Percentiles rank a stretch among this genome's conserved stretches.
These are phyloP conservation scores for Aulostomus chinensis DNA, from an alignment of 2,797 vertebrate species.

Conservation along the genomic window DNA sequence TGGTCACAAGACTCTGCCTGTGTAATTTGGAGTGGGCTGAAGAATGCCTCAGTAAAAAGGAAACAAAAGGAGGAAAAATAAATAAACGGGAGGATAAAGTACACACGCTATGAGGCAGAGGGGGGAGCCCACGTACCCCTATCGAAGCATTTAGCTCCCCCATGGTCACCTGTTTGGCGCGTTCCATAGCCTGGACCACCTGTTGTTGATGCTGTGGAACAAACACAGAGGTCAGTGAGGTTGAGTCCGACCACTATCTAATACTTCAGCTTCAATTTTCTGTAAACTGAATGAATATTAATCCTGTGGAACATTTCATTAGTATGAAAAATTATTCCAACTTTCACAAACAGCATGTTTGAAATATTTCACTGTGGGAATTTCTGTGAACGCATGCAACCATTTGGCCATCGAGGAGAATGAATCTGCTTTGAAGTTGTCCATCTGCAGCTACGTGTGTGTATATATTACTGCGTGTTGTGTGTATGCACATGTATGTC, in stretches of 20 bases:
- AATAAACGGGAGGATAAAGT: constrained; percentile 71
- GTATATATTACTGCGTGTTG: constrained; percentile 4
- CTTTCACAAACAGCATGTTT: constrained; percentile 6
- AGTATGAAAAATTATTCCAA: constrained; percentile 10
- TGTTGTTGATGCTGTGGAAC: constrained; percentile 90
- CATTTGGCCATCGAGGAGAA: constrained; percentile 20
- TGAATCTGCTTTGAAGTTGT: constrained; percentile 27
- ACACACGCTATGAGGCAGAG: constrained; percentile 83
- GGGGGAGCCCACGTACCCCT: constrained; percentile 90
- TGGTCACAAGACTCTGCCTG: too few species aligned
- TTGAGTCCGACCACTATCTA: neutral
- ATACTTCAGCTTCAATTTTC: neutral
- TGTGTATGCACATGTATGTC: constrained; percentile 2
- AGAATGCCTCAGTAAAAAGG: constrained; percentile 28
- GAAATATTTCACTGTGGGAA: neutral
- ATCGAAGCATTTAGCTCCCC: constrained; percentile 94
- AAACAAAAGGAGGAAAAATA: constrained; percentile 41
- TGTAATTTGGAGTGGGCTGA: neutral
- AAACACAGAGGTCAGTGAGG: constrained; percentile 52
- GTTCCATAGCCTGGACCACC: constrained; percentile 94
- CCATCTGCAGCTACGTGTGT: constrained; percentile 31
- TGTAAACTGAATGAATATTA: neutral
- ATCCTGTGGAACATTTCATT: constrained; percentile 9
- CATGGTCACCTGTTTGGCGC: constrained; percentile 98
- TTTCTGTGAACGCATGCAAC: constrained; percentile 5